These are phyloP conservation scores for Daubentonia madagascariensis DNA, from an alignment of 2,113 vertebrate species.

Conservation along the genomic window DNA sequence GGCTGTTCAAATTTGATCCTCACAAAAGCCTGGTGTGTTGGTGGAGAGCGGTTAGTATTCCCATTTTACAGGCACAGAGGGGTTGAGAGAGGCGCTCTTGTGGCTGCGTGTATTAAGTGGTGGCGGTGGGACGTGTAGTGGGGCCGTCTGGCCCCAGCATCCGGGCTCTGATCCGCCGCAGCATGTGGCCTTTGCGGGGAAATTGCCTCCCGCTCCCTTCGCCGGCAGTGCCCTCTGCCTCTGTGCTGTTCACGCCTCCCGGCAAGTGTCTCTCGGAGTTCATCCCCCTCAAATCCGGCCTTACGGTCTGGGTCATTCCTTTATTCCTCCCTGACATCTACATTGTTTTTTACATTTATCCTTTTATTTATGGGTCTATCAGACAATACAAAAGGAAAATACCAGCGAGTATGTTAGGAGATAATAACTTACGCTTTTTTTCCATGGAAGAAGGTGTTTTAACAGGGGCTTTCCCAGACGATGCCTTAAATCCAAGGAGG, in stretches of 20 bases:
- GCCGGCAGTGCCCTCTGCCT: fast-evolving
- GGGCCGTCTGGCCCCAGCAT: neutral
- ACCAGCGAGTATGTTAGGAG: neutral
- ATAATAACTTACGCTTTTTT: no score
- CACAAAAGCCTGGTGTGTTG: neutral
- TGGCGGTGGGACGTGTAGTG: neutral
- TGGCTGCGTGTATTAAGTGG: neutral
- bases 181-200: neutral
- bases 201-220: fast-evolving
- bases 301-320: no score
- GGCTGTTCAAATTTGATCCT: no score
- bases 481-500: neutral
- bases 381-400: neutral
- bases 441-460: neutral
- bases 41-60: fast-evolving
- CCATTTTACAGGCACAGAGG: neutral
- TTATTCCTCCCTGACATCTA: no score
- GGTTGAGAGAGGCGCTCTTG: neutral
- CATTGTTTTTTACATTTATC: neutral
- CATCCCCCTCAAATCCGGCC: neutral
- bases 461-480: neutral
- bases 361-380: neutral
- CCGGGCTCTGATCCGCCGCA: neutral
- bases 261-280: fast-evolving
- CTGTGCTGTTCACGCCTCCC: fast-evolving